Evolutionary conservation across 2,113 vertebrate species (phyloP).

Genomic region (Strigops habroptila): DNA sequence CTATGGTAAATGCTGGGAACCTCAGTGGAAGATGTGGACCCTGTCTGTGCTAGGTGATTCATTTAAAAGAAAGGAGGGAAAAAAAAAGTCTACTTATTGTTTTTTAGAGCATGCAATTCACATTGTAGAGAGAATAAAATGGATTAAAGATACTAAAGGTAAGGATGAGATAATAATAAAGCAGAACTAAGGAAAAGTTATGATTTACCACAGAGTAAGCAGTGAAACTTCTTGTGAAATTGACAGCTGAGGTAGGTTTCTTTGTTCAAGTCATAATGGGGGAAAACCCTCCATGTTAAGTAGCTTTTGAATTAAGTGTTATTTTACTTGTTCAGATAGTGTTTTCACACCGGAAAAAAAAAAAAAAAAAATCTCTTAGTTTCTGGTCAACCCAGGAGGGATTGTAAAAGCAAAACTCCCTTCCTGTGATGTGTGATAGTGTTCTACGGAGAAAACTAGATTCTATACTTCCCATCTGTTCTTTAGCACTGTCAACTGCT

Average conservation of each 20-base stretch:
- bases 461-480: background rate
- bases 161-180: background rate
- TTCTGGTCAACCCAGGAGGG: background rate
- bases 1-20: constrained; percentile 4
- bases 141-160: background rate
- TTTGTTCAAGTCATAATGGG: background rate
- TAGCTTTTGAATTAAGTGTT: background rate
- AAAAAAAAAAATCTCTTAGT: background rate
- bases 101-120: background rate
- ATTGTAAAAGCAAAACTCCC: background rate
- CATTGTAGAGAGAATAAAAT: background rate
- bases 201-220: background rate
- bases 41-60: background rate
- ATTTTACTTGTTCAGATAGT: background rate
- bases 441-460: background rate
- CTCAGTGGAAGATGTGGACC: background rate
- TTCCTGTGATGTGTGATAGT: background rate
- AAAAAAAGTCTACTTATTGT: background rate
- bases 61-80: background rate
- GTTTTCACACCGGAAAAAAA: background rate
- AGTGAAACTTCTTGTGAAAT: background rate
- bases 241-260: background rate
- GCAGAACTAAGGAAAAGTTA: background rate
- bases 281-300: background rate
- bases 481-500: background rate